Evolutionary conservation across 1,140 invertebrate genomes (phyloP).

Genomic region (Eciton burchellii): DNA sequence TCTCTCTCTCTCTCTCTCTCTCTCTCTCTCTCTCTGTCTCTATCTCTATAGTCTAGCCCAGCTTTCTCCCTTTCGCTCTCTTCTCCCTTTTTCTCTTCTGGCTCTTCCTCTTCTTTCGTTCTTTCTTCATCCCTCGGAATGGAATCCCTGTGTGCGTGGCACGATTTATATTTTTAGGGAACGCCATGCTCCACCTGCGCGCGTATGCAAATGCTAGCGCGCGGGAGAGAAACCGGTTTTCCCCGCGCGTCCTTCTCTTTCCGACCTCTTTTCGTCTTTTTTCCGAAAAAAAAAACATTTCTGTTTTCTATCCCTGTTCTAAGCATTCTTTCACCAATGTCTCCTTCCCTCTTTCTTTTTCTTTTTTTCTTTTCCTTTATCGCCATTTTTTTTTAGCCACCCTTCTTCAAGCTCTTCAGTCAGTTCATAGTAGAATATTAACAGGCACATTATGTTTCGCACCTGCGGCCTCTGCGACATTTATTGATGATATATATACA

Average conservation of each 20-base stretch:
- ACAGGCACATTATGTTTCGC: conserved; percentile 11
- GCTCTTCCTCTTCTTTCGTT: not conserved
- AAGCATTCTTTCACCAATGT: not conserved
- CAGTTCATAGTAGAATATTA: conserved; percentile 1
- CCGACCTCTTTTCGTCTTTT: conserved; percentile 9
- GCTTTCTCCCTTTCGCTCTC: not conserved
- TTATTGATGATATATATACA: not conserved
- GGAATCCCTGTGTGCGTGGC: conserved; percentile 7
- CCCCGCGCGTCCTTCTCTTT: not conserved
- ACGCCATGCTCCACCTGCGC: conserved; percentile 49
- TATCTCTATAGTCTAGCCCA: not conserved
- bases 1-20: no score
- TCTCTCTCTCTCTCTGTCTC: not conserved
- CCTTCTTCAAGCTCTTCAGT: not conserved
- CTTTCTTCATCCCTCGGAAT: not conserved
- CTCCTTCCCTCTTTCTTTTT: not conserved
- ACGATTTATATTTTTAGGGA: conserved; percentile 64
- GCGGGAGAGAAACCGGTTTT: conserved; percentile 40
- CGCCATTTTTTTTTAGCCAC: not conserved
- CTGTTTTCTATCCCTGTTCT: not conserved
- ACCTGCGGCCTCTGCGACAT: not conserved
- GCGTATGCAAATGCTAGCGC: conserved; percentile 64
- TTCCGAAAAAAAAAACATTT: not conserved
- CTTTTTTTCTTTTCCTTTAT: not conserved
- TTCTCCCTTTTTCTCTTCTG: not conserved